Evolutionary conservation across 2,888 invertebrate species (phyloP), one percentile per base, ranked within the genome.

Genomic region (Limnephilus lunatus): DNA sequence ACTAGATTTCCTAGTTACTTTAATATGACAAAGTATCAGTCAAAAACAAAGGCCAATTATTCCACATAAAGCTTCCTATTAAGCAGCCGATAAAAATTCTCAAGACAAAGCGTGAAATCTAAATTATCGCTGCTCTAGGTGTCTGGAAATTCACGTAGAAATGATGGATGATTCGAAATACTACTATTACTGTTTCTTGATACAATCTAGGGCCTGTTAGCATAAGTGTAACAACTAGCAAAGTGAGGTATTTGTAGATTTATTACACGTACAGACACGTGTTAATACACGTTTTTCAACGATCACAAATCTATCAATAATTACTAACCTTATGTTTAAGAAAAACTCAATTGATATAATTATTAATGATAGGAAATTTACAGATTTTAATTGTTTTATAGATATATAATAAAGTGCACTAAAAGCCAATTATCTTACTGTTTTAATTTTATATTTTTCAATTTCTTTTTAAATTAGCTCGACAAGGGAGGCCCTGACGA

Each of bases 221-320:
- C n/a, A n/a, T n/a, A 87, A 87, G 87, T 87, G 87, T 87, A 87
- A 87, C 48, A 53, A 14, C 44, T 85, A 35, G 32, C 68, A 68
- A 25, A 25, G 68, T 32, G 32, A 85, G n/a, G 87, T 53, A 48
- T 53, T n/a, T 87, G 53, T 85, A 25, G 30, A 53, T 87, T 87
- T 31, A 44, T 85, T 39, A 68, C 53, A 87, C 48, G 87, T 87
- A 30, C n/a, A 4, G 53, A 87, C 87, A 87, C 87, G 87, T 53
- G 87, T 53, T 87, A 68, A 68, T 32, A 30, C n/a, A 19, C 32
- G 30, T 3, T n/a, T 53, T 30, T 53, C 82, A 82, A 32, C 12
- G 7, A 19, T 15, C 53, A 48, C 15, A 48, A 48, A 48, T 3
- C 3, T 3, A 14, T 14, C 7, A n/a, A 19, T 25, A 68, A 68